Evolutionary conservation across 2,113 vertebrate species (phyloP).

Genomic region (Trogon surrucura): DNA sequence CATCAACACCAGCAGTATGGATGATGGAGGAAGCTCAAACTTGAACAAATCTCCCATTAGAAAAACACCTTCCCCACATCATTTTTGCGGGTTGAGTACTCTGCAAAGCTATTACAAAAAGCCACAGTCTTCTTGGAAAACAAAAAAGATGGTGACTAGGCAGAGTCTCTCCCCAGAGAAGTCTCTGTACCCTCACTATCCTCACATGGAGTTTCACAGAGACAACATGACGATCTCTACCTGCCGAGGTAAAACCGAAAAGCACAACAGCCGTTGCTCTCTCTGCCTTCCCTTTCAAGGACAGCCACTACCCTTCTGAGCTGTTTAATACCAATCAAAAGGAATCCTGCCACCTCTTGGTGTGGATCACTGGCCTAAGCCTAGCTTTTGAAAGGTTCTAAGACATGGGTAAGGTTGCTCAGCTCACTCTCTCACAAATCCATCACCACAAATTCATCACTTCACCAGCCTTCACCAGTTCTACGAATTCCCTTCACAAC

Average conservation of each 20-base stretch:
- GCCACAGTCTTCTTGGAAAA: neutral
- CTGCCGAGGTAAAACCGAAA: neutral
- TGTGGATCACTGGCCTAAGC: neutral
- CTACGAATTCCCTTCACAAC: neutral
- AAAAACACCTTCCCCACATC: neutral
- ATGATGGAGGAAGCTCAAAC: neutral
- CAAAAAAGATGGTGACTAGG: neutral
- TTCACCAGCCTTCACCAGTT: neutral
- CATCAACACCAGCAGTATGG: neutral
- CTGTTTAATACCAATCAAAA: neutral
- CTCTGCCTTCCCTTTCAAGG: neutral
- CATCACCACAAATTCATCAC: neutral
- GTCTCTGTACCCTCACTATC: neutral
- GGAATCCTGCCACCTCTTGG: neutral
- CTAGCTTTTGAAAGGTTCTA: neutral
- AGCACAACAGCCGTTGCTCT: neutral
- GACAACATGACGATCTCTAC: neutral
- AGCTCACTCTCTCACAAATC: neutral
- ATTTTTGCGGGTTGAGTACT: neutral
- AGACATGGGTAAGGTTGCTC: neutral
- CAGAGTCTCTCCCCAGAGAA: neutral
- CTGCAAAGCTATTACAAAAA: neutral
- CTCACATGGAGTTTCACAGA: neutral
- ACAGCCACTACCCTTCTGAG: neutral
- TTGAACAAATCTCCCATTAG: neutral